Percentiles rank a stretch among this genome's conserved stretches.
phyloP scores from a whole-genome alignment of 2,797 vertebrate species.

The Champsocephalus gunnari region DNA sequence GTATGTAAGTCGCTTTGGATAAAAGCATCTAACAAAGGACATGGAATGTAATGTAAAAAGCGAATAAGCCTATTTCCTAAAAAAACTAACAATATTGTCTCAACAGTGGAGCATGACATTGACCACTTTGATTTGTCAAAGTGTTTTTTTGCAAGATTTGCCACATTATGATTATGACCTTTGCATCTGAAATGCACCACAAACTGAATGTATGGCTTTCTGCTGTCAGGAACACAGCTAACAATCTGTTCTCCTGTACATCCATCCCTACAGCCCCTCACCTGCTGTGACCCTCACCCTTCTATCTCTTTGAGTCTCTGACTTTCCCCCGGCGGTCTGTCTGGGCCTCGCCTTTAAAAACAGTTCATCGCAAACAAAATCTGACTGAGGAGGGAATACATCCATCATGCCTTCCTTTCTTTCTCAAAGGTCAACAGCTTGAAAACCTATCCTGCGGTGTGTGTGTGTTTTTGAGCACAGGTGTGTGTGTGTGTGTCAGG shows the following conservation, averaged over 20 bases:
- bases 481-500: slow-evolving; percentile 26
- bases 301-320: background rate
- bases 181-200: background rate
- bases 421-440: slow-evolving; percentile 60
- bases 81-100: background rate
- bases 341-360: slow-evolving; percentile 34
- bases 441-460: slow-evolving; percentile 47
- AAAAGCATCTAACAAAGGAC: no score
- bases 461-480: slow-evolving; percentile 13
- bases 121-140: background rate
- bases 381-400: slow-evolving; percentile 50
- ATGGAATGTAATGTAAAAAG: background rate
- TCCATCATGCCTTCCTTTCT: slow-evolving; percentile 52
- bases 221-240: slow-evolving; percentile 1
- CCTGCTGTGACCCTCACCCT: background rate
- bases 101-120: no score
- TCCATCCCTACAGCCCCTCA: background rate
- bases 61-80: background rate
- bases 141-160: background rate
- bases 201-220: background rate
- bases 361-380: slow-evolving; percentile 39
- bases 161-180: background rate
- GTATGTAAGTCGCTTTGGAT: no score
- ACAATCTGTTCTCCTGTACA: slow-evolving; percentile 12
- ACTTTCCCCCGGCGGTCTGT: slow-evolving; percentile 15